A percentile compares a stretch with the other conserved stretches of the same genome.
Conservation (phyloP, 2,797 vertebrate species). For the Allochrocebus solatus region DNA sequence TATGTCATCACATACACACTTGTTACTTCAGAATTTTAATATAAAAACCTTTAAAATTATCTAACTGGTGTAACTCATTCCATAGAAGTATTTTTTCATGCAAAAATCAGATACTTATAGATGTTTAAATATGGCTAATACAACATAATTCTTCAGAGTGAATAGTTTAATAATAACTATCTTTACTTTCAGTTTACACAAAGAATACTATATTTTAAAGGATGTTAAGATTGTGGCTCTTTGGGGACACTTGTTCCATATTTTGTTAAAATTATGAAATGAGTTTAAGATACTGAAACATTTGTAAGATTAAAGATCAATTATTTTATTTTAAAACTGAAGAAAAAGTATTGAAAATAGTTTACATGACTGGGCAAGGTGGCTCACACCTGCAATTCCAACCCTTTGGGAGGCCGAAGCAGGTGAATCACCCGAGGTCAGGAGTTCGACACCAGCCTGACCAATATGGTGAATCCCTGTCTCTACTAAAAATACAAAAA, state of each 20-base stretch:
- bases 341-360: conserved; percentile 37
- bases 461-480: neutral
- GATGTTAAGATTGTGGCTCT: neutral
- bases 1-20: neutral
- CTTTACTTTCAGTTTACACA: neutral
- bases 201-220: neutral
- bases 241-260: neutral
- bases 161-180: neutral
- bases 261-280: conserved; percentile 7
- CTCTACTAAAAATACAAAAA: neutral
- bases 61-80: neutral
- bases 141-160: neutral
- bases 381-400: neutral
- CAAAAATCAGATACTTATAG: neutral
- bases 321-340: conserved; percentile 37
- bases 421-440: neutral
- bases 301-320: neutral
- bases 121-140: neutral
- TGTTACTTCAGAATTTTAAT: neutral
- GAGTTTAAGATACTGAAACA: neutral
- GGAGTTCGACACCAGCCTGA: neutral
- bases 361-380: neutral
- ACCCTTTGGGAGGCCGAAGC: neutral
- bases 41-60: neutral
- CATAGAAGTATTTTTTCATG: neutral